phyloP scores from a whole-genome alignment of 2,113 vertebrate genomes.

The sheep (Ovis aries) region DNA sequence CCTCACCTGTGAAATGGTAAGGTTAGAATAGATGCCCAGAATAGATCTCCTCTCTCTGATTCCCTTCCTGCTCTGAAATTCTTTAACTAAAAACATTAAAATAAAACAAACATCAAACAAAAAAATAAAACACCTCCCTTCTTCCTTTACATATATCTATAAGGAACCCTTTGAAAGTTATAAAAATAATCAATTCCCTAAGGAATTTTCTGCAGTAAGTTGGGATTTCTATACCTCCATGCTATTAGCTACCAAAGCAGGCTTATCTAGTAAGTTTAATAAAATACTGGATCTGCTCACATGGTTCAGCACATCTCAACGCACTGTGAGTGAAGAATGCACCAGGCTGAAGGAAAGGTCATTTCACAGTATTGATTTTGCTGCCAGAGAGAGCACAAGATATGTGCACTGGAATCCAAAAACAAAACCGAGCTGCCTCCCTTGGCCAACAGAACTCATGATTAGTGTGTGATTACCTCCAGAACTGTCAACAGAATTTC shows the following conservation, averaged over 20 bases:
- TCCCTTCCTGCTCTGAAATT: background rate
- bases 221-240: background rate
- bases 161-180: background rate
- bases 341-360: background rate
- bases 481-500: background rate
- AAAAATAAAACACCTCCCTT: background rate
- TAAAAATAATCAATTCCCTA: background rate
- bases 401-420: background rate
- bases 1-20: background rate
- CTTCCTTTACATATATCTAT: background rate
- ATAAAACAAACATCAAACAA: background rate
- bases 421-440: background rate
- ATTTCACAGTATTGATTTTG: constrained; percentile 29
- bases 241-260: background rate
- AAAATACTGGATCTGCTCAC: background rate
- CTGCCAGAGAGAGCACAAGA: background rate
- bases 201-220: background rate
- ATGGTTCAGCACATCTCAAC: background rate
- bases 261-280: background rate
- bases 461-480: background rate
- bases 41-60: background rate
- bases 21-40: background rate
- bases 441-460: background rate
- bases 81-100: background rate
- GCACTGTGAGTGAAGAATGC: background rate